Conservation (phyloP, 2,888 invertebrate genomes). For the Hymenopus coronatus region DNA sequence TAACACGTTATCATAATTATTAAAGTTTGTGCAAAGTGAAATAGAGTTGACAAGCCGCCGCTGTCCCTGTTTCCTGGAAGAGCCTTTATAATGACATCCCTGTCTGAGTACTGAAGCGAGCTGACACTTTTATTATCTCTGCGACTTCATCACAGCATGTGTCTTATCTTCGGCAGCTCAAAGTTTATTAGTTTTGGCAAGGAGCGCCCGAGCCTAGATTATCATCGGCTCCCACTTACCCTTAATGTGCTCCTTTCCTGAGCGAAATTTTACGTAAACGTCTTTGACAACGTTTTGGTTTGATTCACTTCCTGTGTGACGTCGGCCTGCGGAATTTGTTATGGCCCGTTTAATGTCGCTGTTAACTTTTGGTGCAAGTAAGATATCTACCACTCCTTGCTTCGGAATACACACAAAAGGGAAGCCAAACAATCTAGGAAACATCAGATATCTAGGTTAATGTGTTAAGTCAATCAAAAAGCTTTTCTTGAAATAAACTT, state of each 20-base stretch:
- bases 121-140: neutral
- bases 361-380: neutral
- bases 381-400: neutral
- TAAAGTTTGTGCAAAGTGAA: no score
- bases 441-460: no score
- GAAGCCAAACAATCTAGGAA: no score
- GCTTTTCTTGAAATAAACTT: no score
- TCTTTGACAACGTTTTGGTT: neutral
- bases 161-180: neutral
- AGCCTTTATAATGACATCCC: neutral
- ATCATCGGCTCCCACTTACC: neutral
- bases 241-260: neutral
- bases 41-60: no score
- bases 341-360: neutral
- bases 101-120: neutral
- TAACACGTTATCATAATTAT: no score
- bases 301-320: neutral
- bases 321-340: neutral
- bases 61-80: neutral
- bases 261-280: neutral
- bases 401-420: no score
- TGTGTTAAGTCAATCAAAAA: no score
- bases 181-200: neutral
- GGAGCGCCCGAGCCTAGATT: neutral
- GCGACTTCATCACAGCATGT: neutral